phyloP scores from a whole-genome alignment of 2,113 vertebrate genomes.

The Ramphastos sulfuratus region DNA sequence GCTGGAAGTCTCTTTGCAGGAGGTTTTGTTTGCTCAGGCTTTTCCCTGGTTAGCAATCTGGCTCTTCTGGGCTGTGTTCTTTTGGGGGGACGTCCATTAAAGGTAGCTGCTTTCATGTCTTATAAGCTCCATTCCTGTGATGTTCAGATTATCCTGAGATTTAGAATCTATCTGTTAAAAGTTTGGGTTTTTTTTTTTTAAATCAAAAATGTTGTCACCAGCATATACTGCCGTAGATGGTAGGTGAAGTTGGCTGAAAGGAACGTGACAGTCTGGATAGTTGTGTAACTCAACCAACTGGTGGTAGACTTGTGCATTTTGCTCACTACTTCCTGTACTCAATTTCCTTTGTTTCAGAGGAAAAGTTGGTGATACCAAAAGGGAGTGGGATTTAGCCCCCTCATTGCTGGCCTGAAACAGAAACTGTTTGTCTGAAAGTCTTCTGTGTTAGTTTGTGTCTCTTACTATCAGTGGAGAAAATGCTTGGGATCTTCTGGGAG shows the following conservation, averaged over 20 bases:
- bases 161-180: background rate
- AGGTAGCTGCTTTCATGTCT: background rate
- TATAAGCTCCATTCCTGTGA: too few relatives aligned
- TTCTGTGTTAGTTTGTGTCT: background rate
- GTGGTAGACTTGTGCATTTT: background rate
- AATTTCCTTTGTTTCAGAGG: background rate
- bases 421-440: background rate
- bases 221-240: background rate
- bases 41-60: background rate
- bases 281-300: background rate
- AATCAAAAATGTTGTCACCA: too few relatives aligned
- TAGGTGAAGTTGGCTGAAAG: background rate
- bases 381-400: background rate
- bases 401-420: background rate
- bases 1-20: background rate
- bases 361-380: background rate
- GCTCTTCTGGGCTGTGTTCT: background rate
- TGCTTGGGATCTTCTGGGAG: background rate
- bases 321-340: background rate
- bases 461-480: background rate
- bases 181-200: too few relatives aligned
- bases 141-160: background rate
- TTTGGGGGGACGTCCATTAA: background rate
- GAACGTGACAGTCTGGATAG: background rate
- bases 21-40: conserved; percentile 39